These are phyloP conservation scores for Notarius quadriscutis DNA, from an alignment of 2,113 vertebrate species.

Conservation along the genomic window DNA sequence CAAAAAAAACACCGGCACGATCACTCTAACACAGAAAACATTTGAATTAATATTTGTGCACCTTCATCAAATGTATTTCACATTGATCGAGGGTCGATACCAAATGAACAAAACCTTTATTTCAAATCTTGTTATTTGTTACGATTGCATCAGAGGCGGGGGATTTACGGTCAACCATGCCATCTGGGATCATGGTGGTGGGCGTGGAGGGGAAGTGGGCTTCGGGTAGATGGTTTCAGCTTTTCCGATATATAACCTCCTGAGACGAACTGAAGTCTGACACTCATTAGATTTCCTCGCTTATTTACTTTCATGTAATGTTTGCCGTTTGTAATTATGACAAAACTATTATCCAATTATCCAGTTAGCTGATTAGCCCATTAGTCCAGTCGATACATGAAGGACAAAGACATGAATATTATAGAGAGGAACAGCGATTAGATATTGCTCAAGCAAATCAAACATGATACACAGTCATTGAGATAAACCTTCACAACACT, in stretches of 20 bases:
- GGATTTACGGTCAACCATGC: neutral
- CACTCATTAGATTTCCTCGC: slow-evolving; percentile 1
- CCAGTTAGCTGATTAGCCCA: slow-evolving; percentile 20
- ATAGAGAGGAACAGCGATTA: neutral
- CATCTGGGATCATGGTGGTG: neutral
- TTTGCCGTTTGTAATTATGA: slow-evolving; percentile 7
- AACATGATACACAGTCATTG: neutral
- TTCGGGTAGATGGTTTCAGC: neutral
- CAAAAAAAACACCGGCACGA: neutral
- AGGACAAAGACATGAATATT: neutral
- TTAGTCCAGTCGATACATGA: slow-evolving; percentile 7
- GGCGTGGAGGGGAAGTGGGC: neutral
- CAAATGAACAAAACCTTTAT: neutral
- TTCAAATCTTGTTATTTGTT: neutral
- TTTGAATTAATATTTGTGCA: too few relatives aligned
- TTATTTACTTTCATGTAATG: neutral
- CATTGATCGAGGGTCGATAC: neutral
- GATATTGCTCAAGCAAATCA: neutral
- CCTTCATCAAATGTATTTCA: neutral
- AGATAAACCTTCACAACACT: neutral
- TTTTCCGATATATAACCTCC: neutral
- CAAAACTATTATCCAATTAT: slow-evolving; percentile 11
- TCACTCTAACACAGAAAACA: neutral
- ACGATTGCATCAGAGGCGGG: neutral
- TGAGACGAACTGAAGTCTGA: neutral